Percentiles rank a stretch among this genome's conserved stretches.
Evolutionary conservation across 2,888 invertebrate genomes (phyloP).

Genomic region (Cordylochernes scorpioides): DNA sequence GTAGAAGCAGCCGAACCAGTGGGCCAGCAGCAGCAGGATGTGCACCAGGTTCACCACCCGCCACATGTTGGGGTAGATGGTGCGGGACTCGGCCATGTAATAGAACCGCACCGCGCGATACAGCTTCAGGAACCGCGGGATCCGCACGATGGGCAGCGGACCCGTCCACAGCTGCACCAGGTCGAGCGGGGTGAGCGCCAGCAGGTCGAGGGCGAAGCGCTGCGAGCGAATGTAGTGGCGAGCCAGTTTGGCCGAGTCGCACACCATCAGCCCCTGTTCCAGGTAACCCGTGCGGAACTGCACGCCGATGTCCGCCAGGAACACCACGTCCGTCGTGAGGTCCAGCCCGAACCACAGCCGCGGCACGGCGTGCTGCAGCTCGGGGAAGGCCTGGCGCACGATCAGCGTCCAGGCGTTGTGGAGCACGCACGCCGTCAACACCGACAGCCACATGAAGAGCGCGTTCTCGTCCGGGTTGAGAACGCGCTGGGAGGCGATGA

Average conservation of each 20-base stretch:
- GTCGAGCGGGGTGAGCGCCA: conserved; percentile 57
- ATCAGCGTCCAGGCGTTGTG: conserved; percentile 89
- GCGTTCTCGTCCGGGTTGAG: conserved; percentile 86
- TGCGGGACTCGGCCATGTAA: conserved; percentile 82
- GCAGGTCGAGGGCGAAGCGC: conserved; percentile 54
- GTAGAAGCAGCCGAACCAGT: conserved; percentile 96
- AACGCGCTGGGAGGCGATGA: conserved; percentile 25
- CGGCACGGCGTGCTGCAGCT: conserved; percentile 44
- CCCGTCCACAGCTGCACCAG: conserved; percentile 56
- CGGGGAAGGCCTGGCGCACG: conserved; percentile 76
- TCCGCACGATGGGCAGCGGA: conserved; percentile 52
- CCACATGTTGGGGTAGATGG: conserved; percentile 86
- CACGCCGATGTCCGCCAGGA: conserved; percentile 59
- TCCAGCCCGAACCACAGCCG: conserved; percentile 56
- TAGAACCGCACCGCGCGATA: conserved; percentile 76
- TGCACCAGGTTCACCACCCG: conserved; percentile 79
- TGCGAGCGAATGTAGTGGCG: conserved; percentile 60
- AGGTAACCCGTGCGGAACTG: conserved; percentile 81
- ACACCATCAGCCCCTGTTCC: conserved; percentile 80
- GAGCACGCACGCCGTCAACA: conserved; percentile 60
- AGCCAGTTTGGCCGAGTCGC: conserved; percentile 64
- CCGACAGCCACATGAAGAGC: conserved; percentile 80
- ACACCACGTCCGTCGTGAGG: conserved; percentile 56
- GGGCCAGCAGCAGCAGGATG: conserved; percentile 71
- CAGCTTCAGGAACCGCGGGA: conserved; percentile 28